A percentile compares a stretch with the other conserved stretches of the same genome.
phyloP scores from a whole-genome alignment of 2,888 invertebrate genomes.

The Lottia scabra region DNA sequence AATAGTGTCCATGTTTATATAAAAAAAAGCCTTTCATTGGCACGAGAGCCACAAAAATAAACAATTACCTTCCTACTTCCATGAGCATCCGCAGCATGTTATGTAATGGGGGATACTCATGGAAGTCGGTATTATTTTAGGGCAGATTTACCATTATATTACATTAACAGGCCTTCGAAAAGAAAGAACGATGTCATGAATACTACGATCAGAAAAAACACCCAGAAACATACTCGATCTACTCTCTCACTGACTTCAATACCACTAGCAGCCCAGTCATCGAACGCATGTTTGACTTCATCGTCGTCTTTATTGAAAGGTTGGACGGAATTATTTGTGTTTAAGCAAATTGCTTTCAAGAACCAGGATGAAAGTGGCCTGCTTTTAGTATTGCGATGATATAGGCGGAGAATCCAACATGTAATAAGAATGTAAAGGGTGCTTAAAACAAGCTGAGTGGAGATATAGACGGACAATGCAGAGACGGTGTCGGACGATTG shows the following conservation, averaged over 20 bases:
- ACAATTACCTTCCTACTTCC: too few relatives aligned
- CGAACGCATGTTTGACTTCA: not conserved
- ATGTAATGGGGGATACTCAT: too few relatives aligned
- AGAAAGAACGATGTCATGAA: not conserved
- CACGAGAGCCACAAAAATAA: too few relatives aligned
- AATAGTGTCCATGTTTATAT: too few relatives aligned
- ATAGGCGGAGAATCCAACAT: not conserved
- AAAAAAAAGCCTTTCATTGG: too few relatives aligned
- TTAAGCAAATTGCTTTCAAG: not conserved
- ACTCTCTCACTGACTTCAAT: not conserved
- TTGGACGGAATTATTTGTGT: not conserved
- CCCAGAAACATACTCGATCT: not conserved
- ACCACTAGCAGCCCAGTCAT: not conserved
- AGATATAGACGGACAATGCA: not conserved
- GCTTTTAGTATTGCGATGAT: not conserved
- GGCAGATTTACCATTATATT: too few relatives aligned
- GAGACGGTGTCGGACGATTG: not conserved
- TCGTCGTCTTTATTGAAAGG: not conserved
- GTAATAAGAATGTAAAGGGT: not conserved
- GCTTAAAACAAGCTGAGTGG: not conserved
- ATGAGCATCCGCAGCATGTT: too few relatives aligned
- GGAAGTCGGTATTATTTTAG: too few relatives aligned
- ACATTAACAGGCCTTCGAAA: not conserved
- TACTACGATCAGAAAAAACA: not conserved
- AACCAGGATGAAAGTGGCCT: not conserved